Evolutionary conservation across 2,888 invertebrate genomes (phyloP).

Genomic region (Nomada hirtipes): DNA sequence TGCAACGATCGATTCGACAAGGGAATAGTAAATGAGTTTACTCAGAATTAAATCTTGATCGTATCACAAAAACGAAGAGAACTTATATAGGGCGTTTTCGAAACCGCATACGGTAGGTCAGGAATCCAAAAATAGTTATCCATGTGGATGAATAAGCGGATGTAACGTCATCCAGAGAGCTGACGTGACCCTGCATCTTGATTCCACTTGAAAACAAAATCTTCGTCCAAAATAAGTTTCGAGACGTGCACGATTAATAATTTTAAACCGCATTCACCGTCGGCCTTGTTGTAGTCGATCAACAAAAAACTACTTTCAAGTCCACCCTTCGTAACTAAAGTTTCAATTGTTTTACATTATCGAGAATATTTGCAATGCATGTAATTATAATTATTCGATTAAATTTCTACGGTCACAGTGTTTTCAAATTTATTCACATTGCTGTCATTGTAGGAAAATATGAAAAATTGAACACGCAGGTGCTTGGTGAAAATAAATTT

Average conservation of each 20-base stretch:
- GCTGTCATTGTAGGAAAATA: too few species aligned
- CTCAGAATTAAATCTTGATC: background rate
- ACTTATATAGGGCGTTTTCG: background rate
- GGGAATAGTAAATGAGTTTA: background rate
- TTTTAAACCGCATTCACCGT: background rate
- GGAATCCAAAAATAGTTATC: conserved; percentile 65
- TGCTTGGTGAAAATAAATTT: too few species aligned
- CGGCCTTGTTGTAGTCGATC: background rate
- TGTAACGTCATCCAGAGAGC: conserved; percentile 40
- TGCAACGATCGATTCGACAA: conserved; percentile 2
- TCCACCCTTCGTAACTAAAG: too few species aligned
- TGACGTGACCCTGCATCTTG: conserved; percentile 38
- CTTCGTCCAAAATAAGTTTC: conserved; percentile 11
- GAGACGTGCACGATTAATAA: background rate
- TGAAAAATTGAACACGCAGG: too few species aligned
- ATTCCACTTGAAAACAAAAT: conserved; percentile 26
- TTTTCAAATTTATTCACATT: too few species aligned
- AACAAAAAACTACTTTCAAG: background rate
- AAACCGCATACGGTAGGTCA: conserved; percentile 64
- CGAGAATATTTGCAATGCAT: too few species aligned
- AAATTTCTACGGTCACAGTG: too few species aligned
- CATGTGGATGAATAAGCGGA: conserved; percentile 42
- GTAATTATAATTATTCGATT: too few species aligned
- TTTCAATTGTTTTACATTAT: too few species aligned
- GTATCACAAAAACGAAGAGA: background rate